phyloP scores from a whole-genome alignment of 1,140 invertebrate species.

The Anthonomus grandis region DNA sequence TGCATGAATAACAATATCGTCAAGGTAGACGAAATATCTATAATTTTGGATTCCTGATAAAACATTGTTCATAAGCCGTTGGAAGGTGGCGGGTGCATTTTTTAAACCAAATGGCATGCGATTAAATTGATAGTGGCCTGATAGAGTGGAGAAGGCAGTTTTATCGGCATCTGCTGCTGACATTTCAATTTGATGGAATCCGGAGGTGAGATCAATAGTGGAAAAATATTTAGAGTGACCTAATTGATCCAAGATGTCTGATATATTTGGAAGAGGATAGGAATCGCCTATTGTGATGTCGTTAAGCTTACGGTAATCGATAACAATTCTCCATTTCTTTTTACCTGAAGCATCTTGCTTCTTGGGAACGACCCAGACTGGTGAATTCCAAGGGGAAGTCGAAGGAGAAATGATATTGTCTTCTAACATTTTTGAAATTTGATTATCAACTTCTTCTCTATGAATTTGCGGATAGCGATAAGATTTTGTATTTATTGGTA shows the following conservation, averaged over 20 bases:
- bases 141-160: conserved; percentile 19
- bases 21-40: conserved; percentile 35
- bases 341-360: conserved; percentile 30
- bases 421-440: conserved; percentile 28
- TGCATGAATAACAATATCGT: conserved; percentile 43
- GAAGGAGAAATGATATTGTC: conserved; percentile 24
- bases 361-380: conserved; percentile 34
- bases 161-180: conserved; percentile 13
- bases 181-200: conserved; percentile 10
- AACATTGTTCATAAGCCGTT: background rate
- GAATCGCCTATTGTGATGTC: conserved; percentile 1
- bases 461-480: conserved; percentile 25
- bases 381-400: conserved; percentile 15
- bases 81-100: conserved; percentile 26
- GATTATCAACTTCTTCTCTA: conserved; percentile 28
- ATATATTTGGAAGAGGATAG: conserved; percentile 7
- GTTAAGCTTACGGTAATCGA: background rate
- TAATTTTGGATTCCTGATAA: background rate
- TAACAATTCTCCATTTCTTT: background rate
- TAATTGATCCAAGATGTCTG: conserved; percentile 1
- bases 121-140: conserved; percentile 27
- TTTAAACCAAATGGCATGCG: conserved; percentile 30
- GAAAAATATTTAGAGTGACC: conserved; percentile 5
- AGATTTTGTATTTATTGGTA: conserved; percentile 17
- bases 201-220: conserved; percentile 2